Percentiles rank a stretch among this genome's conserved stretches.
phyloP scores from a whole-genome alignment of 2,113 vertebrate species.

The Albula glossodonta region DNA sequence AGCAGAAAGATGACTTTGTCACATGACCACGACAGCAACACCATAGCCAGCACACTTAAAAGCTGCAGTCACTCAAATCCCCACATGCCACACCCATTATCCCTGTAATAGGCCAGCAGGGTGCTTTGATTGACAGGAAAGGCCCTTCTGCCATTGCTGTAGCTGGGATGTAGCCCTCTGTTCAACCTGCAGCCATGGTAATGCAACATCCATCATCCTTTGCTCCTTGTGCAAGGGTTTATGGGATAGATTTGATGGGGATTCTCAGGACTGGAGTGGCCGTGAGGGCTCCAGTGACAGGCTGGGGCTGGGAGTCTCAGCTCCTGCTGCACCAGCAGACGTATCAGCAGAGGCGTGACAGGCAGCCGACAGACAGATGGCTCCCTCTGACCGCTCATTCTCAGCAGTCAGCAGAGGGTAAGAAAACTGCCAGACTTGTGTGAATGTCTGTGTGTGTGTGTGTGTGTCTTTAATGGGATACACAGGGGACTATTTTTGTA shows the following conservation, averaged over 20 bases:
- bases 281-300: too few species aligned
- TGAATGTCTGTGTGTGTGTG: conserved; percentile 4
- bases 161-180: not conserved
- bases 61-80: not conserved
- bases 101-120: not conserved
- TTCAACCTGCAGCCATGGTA: not conserved
- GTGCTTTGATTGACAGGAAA: conserved; percentile 10
- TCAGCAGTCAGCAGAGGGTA: not conserved
- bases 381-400: not conserved
- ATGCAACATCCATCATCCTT: not conserved
- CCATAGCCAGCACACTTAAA: not conserved
- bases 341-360: not conserved
- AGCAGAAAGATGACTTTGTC: not conserved
- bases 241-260: not conserved
- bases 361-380: not conserved
- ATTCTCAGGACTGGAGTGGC: not conserved
- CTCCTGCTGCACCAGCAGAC: not conserved
- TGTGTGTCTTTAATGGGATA: not conserved
- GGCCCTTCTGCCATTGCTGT: not conserved
- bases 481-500: conserved; percentile 3
- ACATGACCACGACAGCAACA: not conserved
- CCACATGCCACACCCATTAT: not conserved
- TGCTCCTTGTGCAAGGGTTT: not conserved
- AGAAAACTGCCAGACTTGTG: not conserved
- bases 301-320: not conserved